Percentiles rank a stretch among this genome's conserved stretches.
These are phyloP conservation scores for Alouatta palliata DNA, from an alignment of 2,113 vertebrate genomes.

Conservation along the genomic window DNA sequence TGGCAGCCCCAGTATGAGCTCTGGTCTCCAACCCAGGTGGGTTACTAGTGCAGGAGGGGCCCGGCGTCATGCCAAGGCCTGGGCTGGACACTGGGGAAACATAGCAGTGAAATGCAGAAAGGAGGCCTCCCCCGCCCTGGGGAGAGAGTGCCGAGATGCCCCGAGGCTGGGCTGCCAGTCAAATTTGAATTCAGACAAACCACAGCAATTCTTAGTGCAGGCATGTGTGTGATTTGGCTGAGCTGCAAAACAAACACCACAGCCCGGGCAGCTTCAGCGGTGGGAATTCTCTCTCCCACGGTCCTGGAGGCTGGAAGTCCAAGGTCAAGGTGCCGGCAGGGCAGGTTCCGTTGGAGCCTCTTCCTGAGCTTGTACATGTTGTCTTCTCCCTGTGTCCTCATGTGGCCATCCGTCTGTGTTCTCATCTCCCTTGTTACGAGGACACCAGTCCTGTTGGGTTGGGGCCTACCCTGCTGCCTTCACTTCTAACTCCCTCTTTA, in stretches of 20 bases:
- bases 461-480: not conserved
- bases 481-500: too few relatives aligned
- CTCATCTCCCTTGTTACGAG: accelerated
- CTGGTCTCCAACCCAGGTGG: not conserved
- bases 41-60: accelerated
- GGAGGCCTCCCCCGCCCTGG: accelerated
- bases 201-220: accelerated
- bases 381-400: accelerated
- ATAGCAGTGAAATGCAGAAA: accelerated
- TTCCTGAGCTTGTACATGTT: accelerated
- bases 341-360: accelerated
- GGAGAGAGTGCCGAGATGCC: not conserved
- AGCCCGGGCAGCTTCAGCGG: accelerated
- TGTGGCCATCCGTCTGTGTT: accelerated
- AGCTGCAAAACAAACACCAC: accelerated
- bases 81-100: accelerated
- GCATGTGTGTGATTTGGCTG: accelerated
- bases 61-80: accelerated
- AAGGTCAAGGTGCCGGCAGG: accelerated
- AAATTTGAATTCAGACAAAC: accelerated
- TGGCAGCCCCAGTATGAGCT: not conserved
- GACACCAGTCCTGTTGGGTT: not conserved
- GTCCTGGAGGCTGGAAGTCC: not conserved
- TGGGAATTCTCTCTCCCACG: accelerated
- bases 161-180: not conserved